These are phyloP conservation scores for Collichthys lucidus DNA, from an alignment of 2,113 vertebrate species.

Conservation along the genomic window DNA sequence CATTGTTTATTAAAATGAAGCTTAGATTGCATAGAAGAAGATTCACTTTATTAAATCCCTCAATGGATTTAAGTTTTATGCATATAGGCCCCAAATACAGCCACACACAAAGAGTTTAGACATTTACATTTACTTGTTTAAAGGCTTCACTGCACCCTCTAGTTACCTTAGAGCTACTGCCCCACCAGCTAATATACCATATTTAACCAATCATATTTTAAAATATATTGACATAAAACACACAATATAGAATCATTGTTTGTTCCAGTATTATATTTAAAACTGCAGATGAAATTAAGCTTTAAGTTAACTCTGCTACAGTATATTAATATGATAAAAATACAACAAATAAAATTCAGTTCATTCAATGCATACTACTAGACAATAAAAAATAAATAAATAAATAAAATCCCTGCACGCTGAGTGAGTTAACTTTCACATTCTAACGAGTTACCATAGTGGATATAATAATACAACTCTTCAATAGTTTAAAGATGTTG, in stretches of 20 bases:
- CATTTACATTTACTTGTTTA: too few species aligned
- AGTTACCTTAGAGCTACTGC: too few species aligned
- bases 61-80: too few species aligned
- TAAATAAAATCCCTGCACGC: background rate
- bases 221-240: too few species aligned
- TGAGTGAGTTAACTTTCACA: too few species aligned
- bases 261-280: background rate
- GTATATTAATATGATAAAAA: background rate
- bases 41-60: too few species aligned
- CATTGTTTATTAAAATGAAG: background rate
- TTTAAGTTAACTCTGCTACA: background rate
- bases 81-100: too few species aligned
- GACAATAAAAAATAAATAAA: background rate
- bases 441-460: background rate
- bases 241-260: background rate
- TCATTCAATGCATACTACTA: background rate
- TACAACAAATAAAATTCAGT: background rate
- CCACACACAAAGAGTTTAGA: too few species aligned
- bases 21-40: too few species aligned
- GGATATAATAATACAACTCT: background rate
- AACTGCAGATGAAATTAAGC: background rate
- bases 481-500: background rate
- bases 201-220: too few species aligned
- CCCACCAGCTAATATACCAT: too few species aligned
- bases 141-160: too few species aligned